Conservation (phyloP, 2,113 vertebrate species). For the Typhlomys cinereus region DNA sequence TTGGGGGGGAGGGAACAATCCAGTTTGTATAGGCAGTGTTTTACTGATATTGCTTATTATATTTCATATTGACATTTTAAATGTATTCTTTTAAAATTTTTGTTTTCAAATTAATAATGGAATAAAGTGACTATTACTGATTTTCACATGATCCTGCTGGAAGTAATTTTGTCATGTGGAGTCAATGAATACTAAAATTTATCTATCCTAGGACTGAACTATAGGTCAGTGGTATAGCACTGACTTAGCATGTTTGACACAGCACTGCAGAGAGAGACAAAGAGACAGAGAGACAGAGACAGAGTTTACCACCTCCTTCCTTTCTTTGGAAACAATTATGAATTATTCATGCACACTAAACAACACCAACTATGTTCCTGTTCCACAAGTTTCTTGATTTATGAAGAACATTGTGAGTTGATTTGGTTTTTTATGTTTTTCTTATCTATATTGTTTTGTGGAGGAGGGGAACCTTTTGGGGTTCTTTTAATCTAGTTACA, state of each 20-base stretch:
- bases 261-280: neutral
- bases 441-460: neutral
- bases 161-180: conserved; percentile 13
- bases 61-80: conserved; percentile 28
- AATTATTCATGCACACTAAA: conserved; percentile 1
- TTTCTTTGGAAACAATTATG: conserved; percentile 44
- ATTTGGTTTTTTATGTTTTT: neutral
- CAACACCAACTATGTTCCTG: neutral
- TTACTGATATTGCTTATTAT: conserved; percentile 15
- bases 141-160: conserved; percentile 3
- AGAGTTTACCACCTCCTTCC: neutral
- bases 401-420: too few relatives aligned
- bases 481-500: too few relatives aligned
- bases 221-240: neutral
- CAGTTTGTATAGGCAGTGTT: conserved; percentile 6
- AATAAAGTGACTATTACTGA: conserved; percentile 40
- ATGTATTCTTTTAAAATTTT: conserved; percentile 30
- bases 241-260: neutral
- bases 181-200: neutral
- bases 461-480: too few relatives aligned
- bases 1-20: conserved; percentile 15
- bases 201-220: neutral
- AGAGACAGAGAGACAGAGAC: too few relatives aligned
- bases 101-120: conserved; percentile 51
- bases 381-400: neutral